Base-by-base conservation (phyloP, 2,113 vertebrate genomes). In the Salvelinus namaycush region DNA sequence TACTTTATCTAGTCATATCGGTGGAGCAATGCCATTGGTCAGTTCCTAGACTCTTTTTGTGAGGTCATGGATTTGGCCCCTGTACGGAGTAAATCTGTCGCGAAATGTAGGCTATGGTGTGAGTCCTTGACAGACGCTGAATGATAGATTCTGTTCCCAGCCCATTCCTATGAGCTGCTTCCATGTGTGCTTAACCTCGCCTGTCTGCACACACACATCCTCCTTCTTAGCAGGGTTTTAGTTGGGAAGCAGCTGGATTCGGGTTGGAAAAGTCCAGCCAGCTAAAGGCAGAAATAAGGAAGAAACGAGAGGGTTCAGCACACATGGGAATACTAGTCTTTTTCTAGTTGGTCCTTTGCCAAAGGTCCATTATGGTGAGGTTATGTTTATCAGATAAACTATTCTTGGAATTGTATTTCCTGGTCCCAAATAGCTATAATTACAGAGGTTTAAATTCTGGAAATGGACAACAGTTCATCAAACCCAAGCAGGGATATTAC, bases 161-260 rank as follows among this genome's bases (percentile, higher is more conserved):
- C 31, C 59, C 29, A n/a, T 68, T 18, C 18, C 31, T 34, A 9
- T 39, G 4, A 68, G 20, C 70, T 70, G 68, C 73, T 68, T 78
- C 51, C 51, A 18, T 82, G 70, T 6, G n/a, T 54, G 16, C 68
- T 29, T 11, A 3, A 62, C 31, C 78, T 29, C 22, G 4, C 29
- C 39, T 29, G 54, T 72, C 27, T 31, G 14, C 9, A 12, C 31
- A 48, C 3, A 0, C 70, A 51, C 39, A 29, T 72, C 73, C 70
- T 73, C 39, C 62, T 20, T 73, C 31, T 14, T 75, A 60, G 62
- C 64, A 39, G 68, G 77, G 44, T 14, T 70, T 70, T 18, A 26
- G 14, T 73, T 79, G 74, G 80, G 82, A 85, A 76, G 77, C 84
- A 87, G 88, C 84, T 86, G 88, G 78, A 68, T 85, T 76, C 54